Evolutionary conservation across 2,113 vertebrate genomes (phyloP), one percentile per base, ranked within the genome.

Genomic region (Epinephelus moara): DNA sequence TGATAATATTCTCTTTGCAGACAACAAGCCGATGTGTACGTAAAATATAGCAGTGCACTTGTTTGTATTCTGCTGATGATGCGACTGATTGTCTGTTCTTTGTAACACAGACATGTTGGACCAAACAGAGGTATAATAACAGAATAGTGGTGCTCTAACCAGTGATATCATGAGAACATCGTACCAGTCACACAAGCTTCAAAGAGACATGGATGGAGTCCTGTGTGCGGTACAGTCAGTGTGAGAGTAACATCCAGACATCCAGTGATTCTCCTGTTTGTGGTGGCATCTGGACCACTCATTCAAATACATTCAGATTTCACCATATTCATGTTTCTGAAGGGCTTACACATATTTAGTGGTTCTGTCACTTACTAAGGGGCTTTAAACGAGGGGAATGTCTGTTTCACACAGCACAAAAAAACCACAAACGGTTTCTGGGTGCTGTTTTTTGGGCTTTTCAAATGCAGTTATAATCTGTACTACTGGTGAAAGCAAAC

Each of bases 51-150:
- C 73, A 56, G 37, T 53, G n/a, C 60, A 42, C 47, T 42, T 30
- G 74, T 75, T 77, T 37, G 55, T 60, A n/a, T 75, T 53, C 55
- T 70, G 69, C 63, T 80, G 62, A 68, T 66, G 37, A 53, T 57
- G 70, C 33, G 13, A 67, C 53, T 74, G 81, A 92, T 89, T 90
- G 92, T 89, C 77, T 12, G 5, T 61, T 60, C 52, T 81, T 14
- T 62, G 17, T 23, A 15, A 55, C 56, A 66, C 33, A 27, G 13
- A 56, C 37, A 11, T 2, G 30, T 40, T 12, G 25, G 14, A 77
- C 11, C 8, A 78, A 64, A 66, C 62, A 68, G 62, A 19, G 12
- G 25, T 6, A 23, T 40, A 5, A 40, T 50, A 83, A 62, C 72
- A 64, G 80, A 62, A 61, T 49, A 75, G 79, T 33, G 61, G 57